phyloP scores from a whole-genome alignment of 2,113 vertebrate species.

The Suncus etruscus region DNA sequence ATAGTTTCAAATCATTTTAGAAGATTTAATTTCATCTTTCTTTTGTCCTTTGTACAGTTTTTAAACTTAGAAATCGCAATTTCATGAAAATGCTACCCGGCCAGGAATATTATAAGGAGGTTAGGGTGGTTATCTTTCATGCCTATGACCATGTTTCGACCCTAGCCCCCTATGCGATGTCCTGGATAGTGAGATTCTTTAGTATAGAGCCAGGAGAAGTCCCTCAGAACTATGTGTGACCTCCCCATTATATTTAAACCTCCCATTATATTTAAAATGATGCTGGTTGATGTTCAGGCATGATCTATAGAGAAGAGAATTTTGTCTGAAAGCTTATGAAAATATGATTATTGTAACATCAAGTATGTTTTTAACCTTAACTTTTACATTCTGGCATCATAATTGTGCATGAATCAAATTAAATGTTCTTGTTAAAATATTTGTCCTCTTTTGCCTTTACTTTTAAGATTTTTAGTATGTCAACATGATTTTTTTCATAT shows the following conservation, averaged over 20 bases:
- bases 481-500: constrained; percentile 1
- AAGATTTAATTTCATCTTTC: neutral
- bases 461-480: constrained; percentile 36
- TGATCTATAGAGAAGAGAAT: neutral
- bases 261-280: neutral
- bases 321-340: neutral
- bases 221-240: no score
- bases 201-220: no score
- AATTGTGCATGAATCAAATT: neutral
- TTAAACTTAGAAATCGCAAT: neutral
- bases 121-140: no score
- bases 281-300: neutral
- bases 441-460: constrained; percentile 30
- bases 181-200: no score
- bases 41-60: neutral
- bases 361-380: neutral
- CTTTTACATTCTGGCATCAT: neutral
- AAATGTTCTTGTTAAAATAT: constrained; percentile 12
- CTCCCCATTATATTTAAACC: no score
- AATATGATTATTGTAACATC: neutral
- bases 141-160: no score
- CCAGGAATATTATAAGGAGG: no score
- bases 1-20: neutral
- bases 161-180: no score
- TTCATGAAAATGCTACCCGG: no score